phyloP scores from a whole-genome alignment of 2,113 vertebrate species.

The Chunga burmeisteri region DNA sequence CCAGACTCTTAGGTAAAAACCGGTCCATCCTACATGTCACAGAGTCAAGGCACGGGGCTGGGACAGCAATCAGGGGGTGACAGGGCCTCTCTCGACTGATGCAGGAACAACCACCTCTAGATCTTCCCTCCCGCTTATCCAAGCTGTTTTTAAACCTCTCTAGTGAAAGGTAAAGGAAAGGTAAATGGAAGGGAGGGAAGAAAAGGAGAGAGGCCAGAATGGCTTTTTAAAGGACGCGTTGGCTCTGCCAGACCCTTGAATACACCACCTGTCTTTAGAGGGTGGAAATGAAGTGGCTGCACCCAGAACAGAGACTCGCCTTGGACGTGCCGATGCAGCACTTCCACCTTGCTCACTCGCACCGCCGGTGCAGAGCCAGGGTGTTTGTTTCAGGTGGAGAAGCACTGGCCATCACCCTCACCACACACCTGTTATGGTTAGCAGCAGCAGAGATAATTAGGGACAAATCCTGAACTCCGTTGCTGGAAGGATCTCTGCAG shows the following conservation, averaged over 20 bases:
- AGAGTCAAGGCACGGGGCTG: background rate
- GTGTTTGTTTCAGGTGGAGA: background rate
- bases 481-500: background rate
- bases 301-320: background rate
- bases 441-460: background rate
- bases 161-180: background rate
- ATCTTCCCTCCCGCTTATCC: background rate
- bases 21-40: background rate
- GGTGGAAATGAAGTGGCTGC: background rate
- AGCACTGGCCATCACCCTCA: background rate
- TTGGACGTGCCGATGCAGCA: background rate
- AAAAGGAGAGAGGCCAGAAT: background rate
- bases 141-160: background rate
- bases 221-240: background rate
- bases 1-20: background rate
- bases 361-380: accelerated
- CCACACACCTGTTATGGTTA: background rate
- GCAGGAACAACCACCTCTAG: background rate
- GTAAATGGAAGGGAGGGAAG: background rate
- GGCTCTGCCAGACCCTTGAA: background rate
- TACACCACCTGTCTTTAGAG: background rate
- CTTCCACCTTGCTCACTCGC: background rate
- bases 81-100: background rate
- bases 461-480: background rate
- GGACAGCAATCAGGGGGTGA: background rate